These are phyloP conservation scores for Zenarchopterus dispar DNA, from an alignment of 2,797 vertebrate species.

Conservation along the genomic window DNA sequence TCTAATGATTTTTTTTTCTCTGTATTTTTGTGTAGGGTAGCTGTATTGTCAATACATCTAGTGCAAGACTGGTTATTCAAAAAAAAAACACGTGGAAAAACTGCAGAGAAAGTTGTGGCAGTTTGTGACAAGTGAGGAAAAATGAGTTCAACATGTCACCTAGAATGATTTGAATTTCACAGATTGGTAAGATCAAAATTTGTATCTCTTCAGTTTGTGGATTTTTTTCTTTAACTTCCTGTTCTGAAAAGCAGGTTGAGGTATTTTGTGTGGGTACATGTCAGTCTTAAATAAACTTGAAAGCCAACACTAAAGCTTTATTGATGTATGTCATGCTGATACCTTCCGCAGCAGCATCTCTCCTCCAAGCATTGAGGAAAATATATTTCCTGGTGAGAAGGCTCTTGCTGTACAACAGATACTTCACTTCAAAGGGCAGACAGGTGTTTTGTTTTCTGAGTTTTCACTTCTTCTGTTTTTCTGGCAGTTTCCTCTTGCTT, in stretches of 20 bases:
- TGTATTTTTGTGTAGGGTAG: no score
- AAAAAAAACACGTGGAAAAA: no score
- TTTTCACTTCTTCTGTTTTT: slow-evolving; percentile 20
- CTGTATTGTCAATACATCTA: no score
- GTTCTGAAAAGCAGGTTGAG: slow-evolving; percentile 2
- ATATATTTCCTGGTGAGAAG: neutral
- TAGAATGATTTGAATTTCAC: slow-evolving; percentile 24
- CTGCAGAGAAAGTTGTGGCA: no score
- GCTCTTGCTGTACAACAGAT: slow-evolving; percentile 16
- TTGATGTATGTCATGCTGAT: slow-evolving; percentile 30
- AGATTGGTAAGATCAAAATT: slow-evolving; percentile 13
- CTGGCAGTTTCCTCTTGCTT: slow-evolving; percentile 3
- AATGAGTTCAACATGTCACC: neutral
- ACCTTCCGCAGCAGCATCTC: slow-evolving; percentile 4
- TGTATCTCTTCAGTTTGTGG: neutral
- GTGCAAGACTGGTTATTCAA: no score
- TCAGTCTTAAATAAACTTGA: slow-evolving; percentile 39
- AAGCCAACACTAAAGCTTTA: slow-evolving; percentile 27
- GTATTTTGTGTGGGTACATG: slow-evolving; percentile 10
- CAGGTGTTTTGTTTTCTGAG: slow-evolving; percentile 21
- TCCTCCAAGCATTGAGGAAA: slow-evolving; percentile 10
- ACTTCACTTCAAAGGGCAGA: slow-evolving; percentile 21
- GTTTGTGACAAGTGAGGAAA: no score
- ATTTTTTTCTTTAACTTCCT: slow-evolving; percentile 4
- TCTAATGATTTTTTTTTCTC: no score